A percentile compares a stretch with the other conserved stretches of the same genome.
Evolutionary conservation across 2,113 vertebrate species (phyloP).

Genomic region (Connochaetes taurinus): DNA sequence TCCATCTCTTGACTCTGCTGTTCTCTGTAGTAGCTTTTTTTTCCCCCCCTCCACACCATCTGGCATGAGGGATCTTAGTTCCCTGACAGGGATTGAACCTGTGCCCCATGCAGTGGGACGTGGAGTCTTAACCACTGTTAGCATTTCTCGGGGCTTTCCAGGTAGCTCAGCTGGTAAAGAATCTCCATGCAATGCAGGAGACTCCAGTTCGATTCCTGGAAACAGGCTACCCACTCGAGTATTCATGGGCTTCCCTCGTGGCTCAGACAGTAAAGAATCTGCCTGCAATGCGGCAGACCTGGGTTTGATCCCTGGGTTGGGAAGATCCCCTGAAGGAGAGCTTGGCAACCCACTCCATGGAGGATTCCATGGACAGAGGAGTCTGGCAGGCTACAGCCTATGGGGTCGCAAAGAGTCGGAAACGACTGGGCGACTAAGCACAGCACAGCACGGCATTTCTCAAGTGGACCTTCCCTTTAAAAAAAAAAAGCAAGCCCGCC

Average conservation of each 20-base stretch:
- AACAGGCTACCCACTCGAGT: neutral
- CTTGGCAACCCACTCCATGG: neutral
- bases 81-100: neutral
- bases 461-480: neutral
- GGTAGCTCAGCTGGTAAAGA: neutral
- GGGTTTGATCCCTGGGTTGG: neutral
- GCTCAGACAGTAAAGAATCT: neutral
- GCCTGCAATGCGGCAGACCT: neutral
- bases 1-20: neutral
- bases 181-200: neutral
- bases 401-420: neutral
- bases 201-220: neutral
- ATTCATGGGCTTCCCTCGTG: neutral
- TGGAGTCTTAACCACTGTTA: neutral
- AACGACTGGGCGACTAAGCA: neutral
- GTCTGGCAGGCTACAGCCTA: neutral
- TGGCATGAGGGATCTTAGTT: neutral
- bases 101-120: neutral
- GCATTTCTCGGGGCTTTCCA: neutral
- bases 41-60: neutral
- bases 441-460: neutral
- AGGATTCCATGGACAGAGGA: neutral
- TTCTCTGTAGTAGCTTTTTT: too few relatives aligned
- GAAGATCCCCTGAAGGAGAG: neutral
- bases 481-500: neutral